These are phyloP conservation scores for Dryomyza anilis DNA, from an alignment of 2,888 invertebrate genomes.

Conservation along the genomic window DNA sequence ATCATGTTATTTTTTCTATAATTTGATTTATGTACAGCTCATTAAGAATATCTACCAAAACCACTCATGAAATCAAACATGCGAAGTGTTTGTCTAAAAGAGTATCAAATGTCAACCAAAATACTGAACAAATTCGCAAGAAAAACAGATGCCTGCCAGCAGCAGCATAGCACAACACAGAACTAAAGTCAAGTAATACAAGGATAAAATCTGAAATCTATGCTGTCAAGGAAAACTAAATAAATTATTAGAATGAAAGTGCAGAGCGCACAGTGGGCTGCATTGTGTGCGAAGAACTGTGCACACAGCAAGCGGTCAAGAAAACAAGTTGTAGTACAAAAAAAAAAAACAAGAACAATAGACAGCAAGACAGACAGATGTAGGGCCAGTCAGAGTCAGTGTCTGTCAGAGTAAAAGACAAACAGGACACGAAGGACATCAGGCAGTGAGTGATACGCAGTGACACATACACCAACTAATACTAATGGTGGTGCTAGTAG, in stretches of 20 bases:
- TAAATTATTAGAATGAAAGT: neutral
- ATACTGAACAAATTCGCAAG: too few species aligned
- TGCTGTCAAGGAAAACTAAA: neutral
- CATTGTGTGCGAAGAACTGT: too few species aligned
- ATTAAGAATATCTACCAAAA: too few species aligned
- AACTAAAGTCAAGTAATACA: neutral
- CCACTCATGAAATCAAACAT: too few species aligned
- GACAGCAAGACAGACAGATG: conserved; percentile 3
- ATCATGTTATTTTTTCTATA: too few species aligned
- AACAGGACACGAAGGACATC: conserved; percentile 17
- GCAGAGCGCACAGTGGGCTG: too few species aligned
- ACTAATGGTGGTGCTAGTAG: neutral
- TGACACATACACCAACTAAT: neutral
- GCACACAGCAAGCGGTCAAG: neutral
- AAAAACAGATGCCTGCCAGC: too few species aligned
- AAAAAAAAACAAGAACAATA: conserved; percentile 1
- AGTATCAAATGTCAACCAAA: too few species aligned
- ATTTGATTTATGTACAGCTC: too few species aligned
- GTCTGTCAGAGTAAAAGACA: too few species aligned
- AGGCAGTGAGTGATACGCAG: neutral
- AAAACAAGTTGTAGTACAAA: neutral
- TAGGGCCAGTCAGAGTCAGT: neutral
- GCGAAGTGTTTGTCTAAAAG: too few species aligned
- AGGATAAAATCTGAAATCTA: too few species aligned
- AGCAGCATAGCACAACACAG: neutral